phyloP scores from a whole-genome alignment of 1,140 invertebrate genomes.

The Calephelis virginiensis region DNA sequence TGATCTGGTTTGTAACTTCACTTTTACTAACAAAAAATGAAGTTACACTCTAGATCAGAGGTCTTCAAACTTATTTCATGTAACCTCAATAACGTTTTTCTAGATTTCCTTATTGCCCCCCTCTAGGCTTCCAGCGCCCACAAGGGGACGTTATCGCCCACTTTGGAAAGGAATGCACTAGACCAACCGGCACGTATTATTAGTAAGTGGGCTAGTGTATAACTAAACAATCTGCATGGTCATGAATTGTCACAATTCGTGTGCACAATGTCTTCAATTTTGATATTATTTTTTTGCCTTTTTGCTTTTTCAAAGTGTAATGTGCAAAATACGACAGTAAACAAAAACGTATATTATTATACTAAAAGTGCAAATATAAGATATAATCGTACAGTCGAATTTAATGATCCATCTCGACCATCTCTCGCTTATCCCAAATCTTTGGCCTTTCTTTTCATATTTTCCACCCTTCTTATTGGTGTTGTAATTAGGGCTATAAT shows the following conservation, averaged over 20 bases:
- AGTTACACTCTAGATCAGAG: no score
- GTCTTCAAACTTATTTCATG: no score
- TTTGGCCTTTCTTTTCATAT: slow-evolving; percentile 52
- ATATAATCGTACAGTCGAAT: slow-evolving; percentile 27
- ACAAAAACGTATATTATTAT: not conserved
- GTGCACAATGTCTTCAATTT: not conserved
- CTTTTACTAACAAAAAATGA: no score
- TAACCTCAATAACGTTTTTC: no score
- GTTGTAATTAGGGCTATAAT: slow-evolving; percentile 55
- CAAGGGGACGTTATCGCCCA: no score
- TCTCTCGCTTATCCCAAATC: slow-evolving; percentile 48
- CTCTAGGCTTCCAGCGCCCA: no score
- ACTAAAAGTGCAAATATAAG: not conserved
- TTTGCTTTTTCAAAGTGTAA: not conserved
- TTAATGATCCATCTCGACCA: slow-evolving; percentile 42
- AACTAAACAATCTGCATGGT: not conserved
- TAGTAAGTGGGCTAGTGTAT: not conserved
- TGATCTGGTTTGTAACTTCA: no score
- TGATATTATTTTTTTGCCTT: slow-evolving; percentile 3
- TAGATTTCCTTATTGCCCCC: no score
- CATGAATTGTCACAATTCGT: not conserved
- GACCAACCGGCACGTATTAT: no score
- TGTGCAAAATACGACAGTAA: not conserved
- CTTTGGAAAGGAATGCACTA: no score
- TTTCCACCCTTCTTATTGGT: slow-evolving; percentile 50